A percentile compares a stretch with the other conserved stretches of the same genome.
These are phyloP conservation scores for Saccostrea cuccullata DNA, from an alignment of 1,140 invertebrate genomes.

Conservation along the genomic window DNA sequence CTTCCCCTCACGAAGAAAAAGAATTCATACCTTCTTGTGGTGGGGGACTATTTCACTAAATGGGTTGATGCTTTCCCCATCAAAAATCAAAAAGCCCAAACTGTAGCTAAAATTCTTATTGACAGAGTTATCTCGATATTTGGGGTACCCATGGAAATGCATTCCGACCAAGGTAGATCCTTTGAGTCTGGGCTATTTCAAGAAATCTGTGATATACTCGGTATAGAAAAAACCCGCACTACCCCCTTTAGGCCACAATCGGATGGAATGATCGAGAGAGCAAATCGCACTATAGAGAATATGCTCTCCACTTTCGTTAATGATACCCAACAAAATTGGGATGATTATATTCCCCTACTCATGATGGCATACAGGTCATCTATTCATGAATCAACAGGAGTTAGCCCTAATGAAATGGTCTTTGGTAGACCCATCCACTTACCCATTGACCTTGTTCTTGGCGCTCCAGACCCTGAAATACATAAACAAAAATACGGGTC, in stretches of 20 bases:
- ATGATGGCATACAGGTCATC: constrained; percentile 56
- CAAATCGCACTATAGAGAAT: constrained; percentile 54
- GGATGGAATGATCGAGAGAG: constrained; percentile 61
- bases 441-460: constrained; percentile 55
- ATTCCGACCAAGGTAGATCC: too few species aligned
- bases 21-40: constrained; percentile 68
- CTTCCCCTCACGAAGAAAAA: constrained; percentile 37
- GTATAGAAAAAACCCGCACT: constrained; percentile 56
- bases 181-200: constrained; percentile 57
- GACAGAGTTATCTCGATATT: constrained; percentile 69
- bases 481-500: constrained; percentile 36
- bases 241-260: constrained; percentile 57
- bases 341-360: constrained; percentile 44
- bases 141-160: constrained; percentile 76
- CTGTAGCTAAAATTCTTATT: constrained; percentile 73
- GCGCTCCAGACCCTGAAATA: constrained; percentile 37
- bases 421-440: constrained; percentile 55
- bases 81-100: constrained; percentile 60
- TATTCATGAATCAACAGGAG: constrained; percentile 40
- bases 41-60: constrained; percentile 64
- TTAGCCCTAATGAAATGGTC: constrained; percentile 48
- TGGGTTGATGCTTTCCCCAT: constrained; percentile 62
- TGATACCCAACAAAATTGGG: constrained; percentile 54
- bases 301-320: constrained; percentile 51
- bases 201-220: constrained; percentile 56